A percentile compares a stretch with the other conserved stretches of the same genome.
Evolutionary conservation across 2,113 vertebrate species (phyloP).

Genomic region (Bubo blakistoni): DNA sequence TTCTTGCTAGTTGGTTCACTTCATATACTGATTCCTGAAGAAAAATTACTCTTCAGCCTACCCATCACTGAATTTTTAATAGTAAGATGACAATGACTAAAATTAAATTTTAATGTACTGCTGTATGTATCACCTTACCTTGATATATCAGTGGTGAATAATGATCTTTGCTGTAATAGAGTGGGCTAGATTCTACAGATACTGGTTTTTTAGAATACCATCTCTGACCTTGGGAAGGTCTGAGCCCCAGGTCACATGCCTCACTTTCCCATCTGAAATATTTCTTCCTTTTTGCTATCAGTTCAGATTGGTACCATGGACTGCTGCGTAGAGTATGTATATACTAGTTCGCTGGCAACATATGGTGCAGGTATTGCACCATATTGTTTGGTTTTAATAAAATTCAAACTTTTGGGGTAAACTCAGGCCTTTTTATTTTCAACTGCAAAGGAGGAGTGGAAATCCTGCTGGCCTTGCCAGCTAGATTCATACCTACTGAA

Average conservation of each 20-base stretch:
- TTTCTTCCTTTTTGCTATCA: background rate
- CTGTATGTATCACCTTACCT: background rate
- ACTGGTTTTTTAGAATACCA: fast-evolving
- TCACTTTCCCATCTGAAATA: background rate
- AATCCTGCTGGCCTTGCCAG: background rate
- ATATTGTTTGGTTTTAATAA: fast-evolving
- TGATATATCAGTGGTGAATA: background rate
- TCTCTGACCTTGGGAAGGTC: background rate
- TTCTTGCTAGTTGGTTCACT: slow-evolving; percentile 28
- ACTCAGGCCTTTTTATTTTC: background rate
- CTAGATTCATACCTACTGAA: background rate
- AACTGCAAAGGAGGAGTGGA: background rate
- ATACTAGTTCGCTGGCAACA: fast-evolving
- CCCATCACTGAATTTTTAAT: slow-evolving; percentile 44
- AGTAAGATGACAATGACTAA: slow-evolving; percentile 43
- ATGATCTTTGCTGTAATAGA: background rate
- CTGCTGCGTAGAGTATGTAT: fast-evolving
- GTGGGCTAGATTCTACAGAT: background rate
- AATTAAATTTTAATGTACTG: slow-evolving; percentile 14
- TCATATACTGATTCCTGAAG: background rate
- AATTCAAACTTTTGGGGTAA: fast-evolving
- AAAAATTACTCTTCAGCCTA: slow-evolving; percentile 33
- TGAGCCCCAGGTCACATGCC: background rate
- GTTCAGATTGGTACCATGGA: background rate
- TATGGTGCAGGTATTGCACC: background rate